Base-by-base conservation (phyloP, 2,797 vertebrate species). In the Odontamblyopus rebecca region DNA sequence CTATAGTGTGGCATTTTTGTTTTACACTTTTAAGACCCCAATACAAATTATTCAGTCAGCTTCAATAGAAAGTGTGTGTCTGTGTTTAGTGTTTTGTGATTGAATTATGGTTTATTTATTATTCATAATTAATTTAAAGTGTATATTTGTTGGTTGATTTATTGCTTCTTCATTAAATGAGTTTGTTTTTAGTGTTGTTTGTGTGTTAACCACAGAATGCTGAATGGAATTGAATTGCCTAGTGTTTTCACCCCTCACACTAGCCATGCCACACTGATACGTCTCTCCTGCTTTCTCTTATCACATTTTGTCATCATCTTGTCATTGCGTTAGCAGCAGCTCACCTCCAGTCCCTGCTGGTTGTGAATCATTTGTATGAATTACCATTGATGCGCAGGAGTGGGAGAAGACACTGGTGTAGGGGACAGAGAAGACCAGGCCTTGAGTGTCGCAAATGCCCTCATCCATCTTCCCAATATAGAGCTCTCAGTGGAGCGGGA, bases 401-500 rank as follows among this genome's bases (percentile, higher is more conserved):
- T 72, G 81, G 79, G 76, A 84, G 82, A 83, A 81, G 90, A 82
- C 86, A 79, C 73, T 79, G 86, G 88, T 81, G 75, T 16, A 62
- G n/a, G 81, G 83, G 83, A 83, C 0, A 57, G 71, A 75, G 83
- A 74, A 84, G 84, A 86, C 80, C 9, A 67, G 85, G 84, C 88
- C 92, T 90, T 91, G 85, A 90, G 81, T 82, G 85, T 76, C 68
- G 88, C 84, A 89, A 91, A 90, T 85, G 89, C 87, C 85, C 87
- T 89, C 91, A 91, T 93, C 90, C 85, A 91, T 92, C 92, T 90
- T 91, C 80, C 80, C 82, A 76, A 80, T 87, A 83, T 85, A 84
- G 84, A 89, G 87, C 85, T 77, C 86, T 89, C 83, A 79, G 85
- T 77, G 82, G 84, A 91, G 87, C 71, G 44, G 72, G 74, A 32